Base-by-base conservation (phyloP, 2,113 vertebrate species). In the Phylloscopus trochiloides region DNA sequence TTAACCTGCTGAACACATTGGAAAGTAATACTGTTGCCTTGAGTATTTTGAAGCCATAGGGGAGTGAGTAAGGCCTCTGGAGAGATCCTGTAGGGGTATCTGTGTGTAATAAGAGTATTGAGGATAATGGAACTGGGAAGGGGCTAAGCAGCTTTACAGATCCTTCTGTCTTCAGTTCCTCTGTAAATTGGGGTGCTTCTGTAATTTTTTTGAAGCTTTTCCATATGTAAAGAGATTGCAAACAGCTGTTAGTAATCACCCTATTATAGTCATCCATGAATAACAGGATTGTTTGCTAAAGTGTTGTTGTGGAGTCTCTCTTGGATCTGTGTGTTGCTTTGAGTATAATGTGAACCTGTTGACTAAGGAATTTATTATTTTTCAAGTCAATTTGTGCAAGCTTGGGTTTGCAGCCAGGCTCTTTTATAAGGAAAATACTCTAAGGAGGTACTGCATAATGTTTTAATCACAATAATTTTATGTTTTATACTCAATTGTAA, bases 271-370 rank as follows among this genome's bases (percentile, higher is more conserved):
- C 82, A 86, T 55, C 82, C 93, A 67, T 96, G 96, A 97, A 96
- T 97, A 96, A 97, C 90, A 96, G 94, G 90, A 96, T 96, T 96
- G 90, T 96, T 97, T 92, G 88, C 75, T 95, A 32, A 94, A 96
- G 93, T 71, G 92, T 84, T 93, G 88, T 89, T 0, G 7, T 95
- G 90, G 88, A 96, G 93, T 84, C 90, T 87, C 92, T 94, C 90
- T 96, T 88, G 88, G 92, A 90, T 94, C 88, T 62, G 29, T 45
- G 71, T 58, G 43, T 72, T 90, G 88, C 88, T 85, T 65, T 21
- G 75, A 94, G 63, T 80, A 83, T 96, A 94, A 94, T 88, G 20
- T 92, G 90, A 95, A 97, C 94, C 90, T 92, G 88, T 95, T 95
- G 92, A 93, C 86, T 93, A 88, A 95, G 75, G 88, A 94, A 96